Percentiles rank a stretch among this genome's conserved stretches.
Conservation (phyloP, 2,888 invertebrate genomes). For the Mythimna lalbum region DNA sequence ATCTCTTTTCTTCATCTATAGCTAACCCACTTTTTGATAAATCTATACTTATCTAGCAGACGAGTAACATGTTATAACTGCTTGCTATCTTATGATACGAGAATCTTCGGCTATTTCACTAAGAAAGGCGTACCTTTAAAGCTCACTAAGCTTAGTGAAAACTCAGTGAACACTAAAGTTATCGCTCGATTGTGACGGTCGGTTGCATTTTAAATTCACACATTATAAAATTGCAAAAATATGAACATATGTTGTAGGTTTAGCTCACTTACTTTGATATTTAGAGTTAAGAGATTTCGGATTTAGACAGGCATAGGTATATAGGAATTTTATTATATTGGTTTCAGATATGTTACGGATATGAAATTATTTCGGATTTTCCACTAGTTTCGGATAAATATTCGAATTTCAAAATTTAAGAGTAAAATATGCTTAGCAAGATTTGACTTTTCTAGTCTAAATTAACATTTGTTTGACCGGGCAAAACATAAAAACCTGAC, state of each 20-base stretch:
- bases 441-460: too few relatives aligned
- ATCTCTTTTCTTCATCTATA: conserved; percentile 51
- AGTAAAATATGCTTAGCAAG: too few relatives aligned
- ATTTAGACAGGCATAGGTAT: too few relatives aligned
- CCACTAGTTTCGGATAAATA: too few relatives aligned
- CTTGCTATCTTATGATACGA: conserved; percentile 8
- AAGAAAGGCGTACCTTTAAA: conserved; percentile 22
- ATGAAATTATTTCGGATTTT: too few relatives aligned
- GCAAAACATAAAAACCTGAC: too few relatives aligned
- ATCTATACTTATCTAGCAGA: conserved; percentile 30
- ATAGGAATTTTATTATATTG: too few relatives aligned
- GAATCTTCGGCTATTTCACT: conserved; percentile 1
- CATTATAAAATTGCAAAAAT: conserved; percentile 21
- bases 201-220: conserved; percentile 47
- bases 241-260: conserved; percentile 6
- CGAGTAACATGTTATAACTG: conserved; percentile 1
- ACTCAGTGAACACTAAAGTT: conserved; percentile 50
- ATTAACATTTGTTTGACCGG: too few relatives aligned
- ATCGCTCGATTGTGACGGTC: conserved; percentile 40
- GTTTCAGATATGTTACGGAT: too few relatives aligned
- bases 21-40: conserved; percentile 10
- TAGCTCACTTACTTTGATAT: neutral
- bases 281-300: neutral
- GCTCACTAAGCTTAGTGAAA: conserved; percentile 32
- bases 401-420: too few relatives aligned